Base-by-base conservation (phyloP, 2,113 vertebrate species). In the Penelope pileata region DNA sequence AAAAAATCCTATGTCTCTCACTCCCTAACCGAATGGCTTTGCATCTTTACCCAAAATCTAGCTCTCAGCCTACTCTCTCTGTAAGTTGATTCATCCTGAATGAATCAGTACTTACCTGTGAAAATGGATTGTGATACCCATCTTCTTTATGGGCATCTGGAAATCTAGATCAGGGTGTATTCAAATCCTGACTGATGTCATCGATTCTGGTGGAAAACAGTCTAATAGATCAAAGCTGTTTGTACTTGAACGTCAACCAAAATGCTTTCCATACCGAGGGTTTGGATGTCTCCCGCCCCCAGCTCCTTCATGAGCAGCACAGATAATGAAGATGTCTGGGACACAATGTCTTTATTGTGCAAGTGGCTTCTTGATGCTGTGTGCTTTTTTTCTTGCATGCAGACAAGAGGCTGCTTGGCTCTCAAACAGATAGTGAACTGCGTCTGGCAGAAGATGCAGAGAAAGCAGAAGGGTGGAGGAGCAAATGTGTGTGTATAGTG, bases 211-310 rank as follows among this genome's bases (percentile, higher is more conserved):
- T 91, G 29, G 34, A 82, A 88, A 72, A 53, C 90, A 86, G 29
- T 88, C 79, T 83, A 67, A 77, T 21, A 69, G 72, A 73, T 38
- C 34, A 83, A 92, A 90, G 86, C 88, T 75, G 70, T 93, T 94
- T 90, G 59, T 66, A 51, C 50, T 94, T 90, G 88, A 95, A 92
- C 88, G 91, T 95, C 88, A 86, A 43, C 48, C 86, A 32, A 60
- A 90, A 93, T 96, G 42, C 86, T 91, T 81, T 56, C 60, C 80
- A 64, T 82, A 48, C 86, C 2, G 1, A 81, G 14, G 47, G 51
- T 43, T 95, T 91, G 88, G 56, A 70, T 81, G 53, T 58, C 3
- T 43, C 58, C 76, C 2, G 0, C 21, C n/a, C 42, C 54, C 29
- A 10, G 2, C 38, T 83, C 54, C 50, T 66, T 88, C 83, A 63